Conservation (phyloP, 1,140 invertebrate species). For the Camponotus pennsylvanicus region DNA sequence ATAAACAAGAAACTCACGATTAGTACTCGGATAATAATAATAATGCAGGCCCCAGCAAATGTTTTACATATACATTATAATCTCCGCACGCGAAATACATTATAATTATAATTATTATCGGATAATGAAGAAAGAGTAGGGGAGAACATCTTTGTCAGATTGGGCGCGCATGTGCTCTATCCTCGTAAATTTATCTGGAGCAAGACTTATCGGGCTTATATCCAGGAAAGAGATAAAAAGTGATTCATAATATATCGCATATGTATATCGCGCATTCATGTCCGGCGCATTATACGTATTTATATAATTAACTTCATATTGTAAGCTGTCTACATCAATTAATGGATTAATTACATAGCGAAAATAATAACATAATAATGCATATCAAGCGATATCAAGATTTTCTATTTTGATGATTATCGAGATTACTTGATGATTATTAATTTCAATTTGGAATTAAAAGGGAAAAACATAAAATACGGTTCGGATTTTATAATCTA, state of each 20-base stretch:
- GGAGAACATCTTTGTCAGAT: background rate
- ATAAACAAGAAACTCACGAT: background rate
- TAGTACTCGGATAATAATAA: background rate
- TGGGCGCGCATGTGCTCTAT: constrained; percentile 43
- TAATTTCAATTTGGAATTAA: constrained; percentile 25
- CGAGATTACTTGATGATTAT: constrained; percentile 59
- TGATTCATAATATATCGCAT: background rate
- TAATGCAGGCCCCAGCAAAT: constrained; percentile 34
- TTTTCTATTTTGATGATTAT: background rate
- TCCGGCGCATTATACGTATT: too few relatives aligned
- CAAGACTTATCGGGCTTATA: constrained; percentile 35
- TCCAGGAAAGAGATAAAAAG: constrained; percentile 57
- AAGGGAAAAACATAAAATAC: background rate
- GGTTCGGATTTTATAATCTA: constrained; percentile 51
- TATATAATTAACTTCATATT: too few relatives aligned
- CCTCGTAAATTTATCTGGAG: constrained; percentile 21
- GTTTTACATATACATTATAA: background rate
- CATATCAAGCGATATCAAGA: background rate
- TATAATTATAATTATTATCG: background rate
- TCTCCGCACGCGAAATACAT: background rate
- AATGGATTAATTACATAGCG: too few relatives aligned
- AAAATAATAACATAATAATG: too few relatives aligned
- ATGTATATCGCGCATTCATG: too few relatives aligned
- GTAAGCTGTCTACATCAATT: too few relatives aligned
- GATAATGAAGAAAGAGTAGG: background rate